Evolutionary conservation across 2,797 vertebrate species (phyloP).

Genomic region (Arctocebus calabarensis): DNA sequence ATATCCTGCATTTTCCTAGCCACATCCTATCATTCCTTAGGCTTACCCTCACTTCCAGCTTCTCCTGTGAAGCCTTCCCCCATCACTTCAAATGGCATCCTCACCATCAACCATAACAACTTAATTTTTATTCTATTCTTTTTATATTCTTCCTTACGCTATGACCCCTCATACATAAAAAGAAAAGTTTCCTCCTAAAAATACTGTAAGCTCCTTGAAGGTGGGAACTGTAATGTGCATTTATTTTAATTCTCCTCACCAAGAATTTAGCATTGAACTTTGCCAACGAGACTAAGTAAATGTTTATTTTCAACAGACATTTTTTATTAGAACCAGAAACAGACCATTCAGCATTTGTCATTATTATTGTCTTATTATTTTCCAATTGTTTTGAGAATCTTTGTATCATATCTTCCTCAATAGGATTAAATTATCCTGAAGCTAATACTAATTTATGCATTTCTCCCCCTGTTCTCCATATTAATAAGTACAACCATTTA

Average conservation of each 20-base stretch:
- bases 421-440: conserved; percentile 41
- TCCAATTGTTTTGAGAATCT: conserved; percentile 48
- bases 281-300: neutral
- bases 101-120: neutral
- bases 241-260: conserved; percentile 37
- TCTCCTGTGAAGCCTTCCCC: neutral
- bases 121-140: conserved; percentile 29
- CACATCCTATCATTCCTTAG: conserved; percentile 45
- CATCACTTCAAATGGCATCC: neutral
- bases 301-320: conserved; percentile 16
- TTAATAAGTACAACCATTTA: conserved; percentile 52
- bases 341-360: conserved; percentile 28
- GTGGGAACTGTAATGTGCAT: neutral
- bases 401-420: conserved; percentile 14
- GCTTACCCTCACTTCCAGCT: neutral
- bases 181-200: neutral
- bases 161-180: neutral
- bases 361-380: conserved; percentile 50
- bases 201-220: conserved; percentile 47
- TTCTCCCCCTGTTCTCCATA: neutral
- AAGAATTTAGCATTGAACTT: conserved; percentile 65
- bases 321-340: conserved; percentile 45
- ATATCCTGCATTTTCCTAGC: conserved; percentile 36
- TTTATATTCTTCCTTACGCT: conserved; percentile 43
- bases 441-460: conserved; percentile 9